phyloP scores from a whole-genome alignment of 2,113 vertebrate genomes.

The Pleuronectes platessa region DNA sequence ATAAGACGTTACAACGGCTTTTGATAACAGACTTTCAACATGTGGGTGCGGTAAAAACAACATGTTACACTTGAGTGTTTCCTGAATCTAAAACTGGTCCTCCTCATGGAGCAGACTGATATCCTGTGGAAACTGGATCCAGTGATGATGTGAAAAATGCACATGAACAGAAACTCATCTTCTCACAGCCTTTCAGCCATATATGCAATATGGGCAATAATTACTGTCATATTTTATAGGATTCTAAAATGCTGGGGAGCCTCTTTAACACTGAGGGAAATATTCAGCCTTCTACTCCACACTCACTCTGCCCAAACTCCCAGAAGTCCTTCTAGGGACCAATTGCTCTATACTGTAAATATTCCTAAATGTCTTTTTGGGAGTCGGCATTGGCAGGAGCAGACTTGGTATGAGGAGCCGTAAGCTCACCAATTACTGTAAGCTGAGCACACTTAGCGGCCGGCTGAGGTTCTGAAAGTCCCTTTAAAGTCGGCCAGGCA shows the following conservation, averaged over 20 bases:
- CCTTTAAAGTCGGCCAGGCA: constrained; percentile 62
- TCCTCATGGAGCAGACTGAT: not conserved
- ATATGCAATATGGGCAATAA: constrained; percentile 11
- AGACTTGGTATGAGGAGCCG: constrained; percentile 27
- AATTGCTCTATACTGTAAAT: constrained; percentile 49
- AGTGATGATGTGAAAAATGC: not conserved
- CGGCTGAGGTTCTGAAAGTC: constrained; percentile 63
- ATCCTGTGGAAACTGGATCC: constrained; percentile 11
- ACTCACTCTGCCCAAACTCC: not conserved
- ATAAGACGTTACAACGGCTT: constrained; percentile 19
- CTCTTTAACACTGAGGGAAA: constrained; percentile 3
- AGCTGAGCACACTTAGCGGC: constrained; percentile 55
- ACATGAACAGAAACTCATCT: not conserved
- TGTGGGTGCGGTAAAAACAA: not conserved
- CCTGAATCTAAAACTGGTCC: not conserved
- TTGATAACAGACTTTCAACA: constrained; percentile 27
- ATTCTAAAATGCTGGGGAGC: not conserved
- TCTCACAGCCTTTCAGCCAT: not conserved
- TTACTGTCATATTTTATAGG: not conserved
- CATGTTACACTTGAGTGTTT: not conserved
- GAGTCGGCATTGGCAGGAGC: constrained; percentile 27
- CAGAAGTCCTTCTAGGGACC: constrained; percentile 15
- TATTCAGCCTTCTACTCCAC: not conserved
- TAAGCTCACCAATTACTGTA: constrained; percentile 66
- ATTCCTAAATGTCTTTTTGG: constrained; percentile 44